These are phyloP conservation scores for Heliconius eleuchia DNA, from an alignment of 1,140 invertebrate species.

Conservation along the genomic window DNA sequence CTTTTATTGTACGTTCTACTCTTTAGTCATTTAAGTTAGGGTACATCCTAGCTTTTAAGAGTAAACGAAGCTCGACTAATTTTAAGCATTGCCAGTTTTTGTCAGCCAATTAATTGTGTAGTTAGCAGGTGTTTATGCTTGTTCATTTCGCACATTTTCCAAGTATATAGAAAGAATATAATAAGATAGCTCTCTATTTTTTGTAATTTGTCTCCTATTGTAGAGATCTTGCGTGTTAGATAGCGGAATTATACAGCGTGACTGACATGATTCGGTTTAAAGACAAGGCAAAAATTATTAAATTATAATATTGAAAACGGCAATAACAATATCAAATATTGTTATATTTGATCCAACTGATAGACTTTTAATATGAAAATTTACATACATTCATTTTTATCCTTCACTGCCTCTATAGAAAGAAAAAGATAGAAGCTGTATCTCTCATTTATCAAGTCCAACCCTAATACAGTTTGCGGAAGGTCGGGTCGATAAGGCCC, in stretches of 20 bases:
- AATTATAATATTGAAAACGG: no score
- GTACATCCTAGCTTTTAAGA: background rate
- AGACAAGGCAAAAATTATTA: no score
- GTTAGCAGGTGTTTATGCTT: background rate
- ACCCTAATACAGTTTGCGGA: constrained; percentile 26
- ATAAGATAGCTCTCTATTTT: background rate
- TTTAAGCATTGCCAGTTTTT: constrained; percentile 9
- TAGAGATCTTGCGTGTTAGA: background rate
- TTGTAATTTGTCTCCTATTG: background rate
- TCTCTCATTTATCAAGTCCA: constrained; percentile 11
- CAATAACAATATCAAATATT: background rate
- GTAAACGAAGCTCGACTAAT: background rate
- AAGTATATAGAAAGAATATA: background rate
- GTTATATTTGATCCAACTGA: no score
- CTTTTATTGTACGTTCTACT: background rate
- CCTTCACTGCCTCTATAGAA: background rate
- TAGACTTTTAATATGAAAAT: no score
- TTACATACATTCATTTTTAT: background rate
- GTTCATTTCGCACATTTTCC: background rate
- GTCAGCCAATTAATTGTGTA: background rate
- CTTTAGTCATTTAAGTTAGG: constrained; percentile 1
- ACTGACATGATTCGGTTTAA: no score
- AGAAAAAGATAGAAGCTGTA: constrained; percentile 8
- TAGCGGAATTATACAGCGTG: no score
- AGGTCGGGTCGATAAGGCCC: constrained; percentile 25